These are phyloP conservation scores for Pseudeuparius sepicola DNA, from an alignment of 2,888 invertebrate species.

Conservation along the genomic window DNA sequence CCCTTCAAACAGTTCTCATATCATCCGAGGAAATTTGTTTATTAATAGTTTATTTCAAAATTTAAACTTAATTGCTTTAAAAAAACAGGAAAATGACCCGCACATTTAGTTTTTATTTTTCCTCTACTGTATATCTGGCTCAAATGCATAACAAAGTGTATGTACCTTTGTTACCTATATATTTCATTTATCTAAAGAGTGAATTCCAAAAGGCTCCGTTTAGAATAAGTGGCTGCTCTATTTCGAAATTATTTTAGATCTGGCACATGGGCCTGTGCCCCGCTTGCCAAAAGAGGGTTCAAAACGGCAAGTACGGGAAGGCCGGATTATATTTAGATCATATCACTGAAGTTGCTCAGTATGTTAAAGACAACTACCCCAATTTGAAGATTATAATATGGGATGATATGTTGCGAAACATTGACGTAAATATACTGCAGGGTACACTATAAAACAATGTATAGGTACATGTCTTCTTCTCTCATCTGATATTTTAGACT, in stretches of 20 bases:
- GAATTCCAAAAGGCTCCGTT: constrained; percentile 1
- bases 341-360: constrained; percentile 50
- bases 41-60: too few relatives aligned
- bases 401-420: constrained; percentile 77
- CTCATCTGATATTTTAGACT: too few relatives aligned
- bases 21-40: too few relatives aligned
- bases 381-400: constrained; percentile 62
- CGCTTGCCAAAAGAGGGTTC: constrained; percentile 44
- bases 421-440: constrained; percentile 45
- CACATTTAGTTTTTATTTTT: too few relatives aligned
- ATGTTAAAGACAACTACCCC: constrained; percentile 52
- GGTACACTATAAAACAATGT: constrained; percentile 42
- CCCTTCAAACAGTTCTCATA: too few relatives aligned
- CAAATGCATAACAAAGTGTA: too few relatives aligned
- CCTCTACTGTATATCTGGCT: too few relatives aligned
- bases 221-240: constrained; percentile 4
- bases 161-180: too few relatives aligned
- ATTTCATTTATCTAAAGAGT: too few relatives aligned
- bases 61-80: too few relatives aligned
- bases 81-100: too few relatives aligned
- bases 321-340: constrained; percentile 58
- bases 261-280: constrained; percentile 60
- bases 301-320: constrained; percentile 42
- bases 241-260: constrained; percentile 49
- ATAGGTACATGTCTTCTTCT: too few relatives aligned